Evolutionary conservation across 2,797 vertebrate species (phyloP).

Genomic region (Phataginus tetradactyla): DNA sequence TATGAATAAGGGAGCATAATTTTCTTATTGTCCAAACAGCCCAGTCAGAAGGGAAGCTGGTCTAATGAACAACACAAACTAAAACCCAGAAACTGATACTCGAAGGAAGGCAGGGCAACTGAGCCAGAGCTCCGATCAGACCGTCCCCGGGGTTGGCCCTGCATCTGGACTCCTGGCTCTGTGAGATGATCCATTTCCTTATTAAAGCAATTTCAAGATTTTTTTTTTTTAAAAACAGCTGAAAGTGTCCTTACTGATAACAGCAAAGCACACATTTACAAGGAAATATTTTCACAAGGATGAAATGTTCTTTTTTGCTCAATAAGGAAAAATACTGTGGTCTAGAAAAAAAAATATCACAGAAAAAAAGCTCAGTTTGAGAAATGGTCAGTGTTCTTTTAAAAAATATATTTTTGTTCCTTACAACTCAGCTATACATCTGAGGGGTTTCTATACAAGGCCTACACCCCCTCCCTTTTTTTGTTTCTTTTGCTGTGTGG

Average conservation of each 20-base stretch:
- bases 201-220: background rate
- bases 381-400: background rate
- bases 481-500: background rate
- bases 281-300: background rate
- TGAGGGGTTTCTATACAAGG: background rate
- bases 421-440: background rate
- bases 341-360: background rate
- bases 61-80: background rate
- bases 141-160: background rate
- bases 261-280: background rate
- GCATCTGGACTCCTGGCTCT: background rate
- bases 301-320: conserved; percentile 15
- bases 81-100: background rate
- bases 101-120: background rate
- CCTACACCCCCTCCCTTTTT: background rate
- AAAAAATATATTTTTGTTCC: background rate
- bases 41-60: background rate
- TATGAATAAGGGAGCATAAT: background rate
- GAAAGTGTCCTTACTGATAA: background rate
- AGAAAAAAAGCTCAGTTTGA: background rate
- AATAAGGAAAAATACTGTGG: background rate
- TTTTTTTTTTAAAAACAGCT: background rate
- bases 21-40: background rate
- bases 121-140: background rate
- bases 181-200: background rate